Base-by-base conservation (phyloP, 1,140 invertebrate species). In the Saccostrea cuccullata region DNA sequence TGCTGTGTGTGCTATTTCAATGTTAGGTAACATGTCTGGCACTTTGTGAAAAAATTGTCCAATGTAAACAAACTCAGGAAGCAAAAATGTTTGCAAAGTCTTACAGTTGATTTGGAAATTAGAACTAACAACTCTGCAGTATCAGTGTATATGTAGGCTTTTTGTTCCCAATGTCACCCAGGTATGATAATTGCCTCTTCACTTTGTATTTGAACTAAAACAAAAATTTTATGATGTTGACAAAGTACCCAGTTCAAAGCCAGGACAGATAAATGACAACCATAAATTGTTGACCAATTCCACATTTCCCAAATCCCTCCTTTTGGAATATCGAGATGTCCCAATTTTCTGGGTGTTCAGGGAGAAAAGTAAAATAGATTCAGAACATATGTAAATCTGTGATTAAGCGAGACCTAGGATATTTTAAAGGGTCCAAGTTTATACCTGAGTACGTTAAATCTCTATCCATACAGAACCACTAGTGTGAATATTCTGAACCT, bases 201-300 rank as follows among this genome's bases (percentile, higher is more conserved):
- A 77, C 12, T 77, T 77, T 77, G 70, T 36, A 77, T 77, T 77
- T 77, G 70, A 77, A 77, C 70, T 77, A 77, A 77, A 77, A 77
- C 70, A 77, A 77, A 77, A 36, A 77, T 30, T 77, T 77, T 77
- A 77, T 77, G 70, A 77, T 77, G 26, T 77, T 77, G 23, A 77
- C 70, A 30, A 15, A 13, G 70, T 30, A 77, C 70, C 26, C 13
- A 15, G 26, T 77, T 77, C 70, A 77, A 77, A 77, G 70, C 30
- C 13, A 30, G 70, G 70, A 36, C 30, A 77, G 70, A 77, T 77
- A 77, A 77, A 12, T 30, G 13, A 12, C 26, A 30, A 30, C 26
- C 70, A 77, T 77, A 77, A 77, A 77, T 36, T 77, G 70, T 30
- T 77, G 70, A 77, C 70, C 70, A 77, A 77, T 77, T 77, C 70